Conservation (phyloP, 2,797 vertebrate genomes). For the Diplodus sargus region DNA sequence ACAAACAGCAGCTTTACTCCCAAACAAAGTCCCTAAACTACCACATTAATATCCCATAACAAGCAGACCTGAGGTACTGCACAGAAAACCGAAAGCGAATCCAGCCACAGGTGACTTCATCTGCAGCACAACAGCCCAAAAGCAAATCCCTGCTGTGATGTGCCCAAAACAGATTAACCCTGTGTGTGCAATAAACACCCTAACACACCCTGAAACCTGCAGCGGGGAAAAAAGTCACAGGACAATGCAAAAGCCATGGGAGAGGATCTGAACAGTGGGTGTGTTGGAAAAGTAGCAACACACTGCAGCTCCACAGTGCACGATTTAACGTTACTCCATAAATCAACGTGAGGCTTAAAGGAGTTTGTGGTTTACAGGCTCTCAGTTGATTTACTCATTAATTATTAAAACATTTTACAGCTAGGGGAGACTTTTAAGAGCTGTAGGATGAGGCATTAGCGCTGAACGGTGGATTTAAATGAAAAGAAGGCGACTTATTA, state of each 20-base stretch:
- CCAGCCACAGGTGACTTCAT: conserved; percentile 30
- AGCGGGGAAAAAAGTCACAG: conserved; percentile 56
- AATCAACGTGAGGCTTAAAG: conserved; percentile 11
- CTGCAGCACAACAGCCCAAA: conserved; percentile 40
- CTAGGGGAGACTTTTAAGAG: not conserved
- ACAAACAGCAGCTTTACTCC: not conserved
- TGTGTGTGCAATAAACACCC: not conserved
- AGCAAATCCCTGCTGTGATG: conserved; percentile 51
- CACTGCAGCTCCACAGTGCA: conserved; percentile 35
- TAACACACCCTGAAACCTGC: conserved; percentile 17
- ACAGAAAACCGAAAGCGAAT: conserved; percentile 9
- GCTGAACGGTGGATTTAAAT: not conserved
- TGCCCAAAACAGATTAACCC: conserved; percentile 51
- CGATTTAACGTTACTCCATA: conserved; percentile 11
- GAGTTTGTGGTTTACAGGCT: not conserved
- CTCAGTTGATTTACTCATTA: conserved; percentile 2
- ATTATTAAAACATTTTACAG: conserved; percentile 24
- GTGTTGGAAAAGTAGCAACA: conserved; percentile 70
- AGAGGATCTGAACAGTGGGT: conserved; percentile 26
- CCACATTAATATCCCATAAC: not conserved
- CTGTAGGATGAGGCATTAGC: not conserved
- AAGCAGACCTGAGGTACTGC: not conserved
- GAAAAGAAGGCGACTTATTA: not conserved
- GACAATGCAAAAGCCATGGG: conserved; percentile 27
- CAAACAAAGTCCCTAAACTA: not conserved